Evolutionary conservation across 2,888 invertebrate species (phyloP).

Genomic region (Stictocephala bisonia): DNA sequence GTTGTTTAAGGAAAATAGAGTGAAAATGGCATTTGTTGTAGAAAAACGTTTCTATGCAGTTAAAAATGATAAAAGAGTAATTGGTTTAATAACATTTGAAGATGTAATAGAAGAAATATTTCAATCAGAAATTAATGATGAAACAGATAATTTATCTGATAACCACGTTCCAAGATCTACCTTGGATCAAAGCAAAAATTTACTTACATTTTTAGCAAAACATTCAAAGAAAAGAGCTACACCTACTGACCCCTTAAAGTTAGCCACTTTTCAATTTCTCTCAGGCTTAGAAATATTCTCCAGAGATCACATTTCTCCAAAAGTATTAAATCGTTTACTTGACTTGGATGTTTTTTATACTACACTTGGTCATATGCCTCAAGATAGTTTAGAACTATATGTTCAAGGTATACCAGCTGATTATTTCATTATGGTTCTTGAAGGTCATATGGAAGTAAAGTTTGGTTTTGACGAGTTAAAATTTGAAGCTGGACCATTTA

Average conservation of each 20-base stretch:
- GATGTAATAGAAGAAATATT: slow-evolving; percentile 55
- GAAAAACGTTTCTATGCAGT: slow-evolving; percentile 24
- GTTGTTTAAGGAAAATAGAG: slow-evolving; percentile 55
- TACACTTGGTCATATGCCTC: not conserved
- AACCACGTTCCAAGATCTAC: not conserved
- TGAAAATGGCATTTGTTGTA: slow-evolving; percentile 53
- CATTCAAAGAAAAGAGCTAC: slow-evolving; percentile 47
- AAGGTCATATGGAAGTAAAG: slow-evolving; percentile 52
- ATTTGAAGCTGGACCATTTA: slow-evolving; percentile 54
- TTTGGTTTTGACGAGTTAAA: slow-evolving; percentile 51
- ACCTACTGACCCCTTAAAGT: slow-evolving; percentile 49
- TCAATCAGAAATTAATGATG: slow-evolving; percentile 54
- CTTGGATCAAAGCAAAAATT: not conserved
- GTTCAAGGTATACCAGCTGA: slow-evolving; percentile 47
- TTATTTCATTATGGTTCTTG: slow-evolving; percentile 53
- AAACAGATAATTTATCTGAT: slow-evolving; percentile 47
- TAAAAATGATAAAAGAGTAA: not conserved
- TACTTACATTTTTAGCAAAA: not conserved
- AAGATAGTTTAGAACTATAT: slow-evolving; percentile 24
- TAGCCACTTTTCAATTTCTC: slow-evolving; percentile 53
- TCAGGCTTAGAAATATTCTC: slow-evolving; percentile 49
- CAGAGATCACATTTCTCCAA: slow-evolving; percentile 47
- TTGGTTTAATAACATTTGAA: slow-evolving; percentile 53
- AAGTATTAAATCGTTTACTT: slow-evolving; percentile 47
- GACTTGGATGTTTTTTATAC: slow-evolving; percentile 48